phyloP scores from a whole-genome alignment of 2,797 vertebrate genomes.

The Sternotherus odoratus region DNA sequence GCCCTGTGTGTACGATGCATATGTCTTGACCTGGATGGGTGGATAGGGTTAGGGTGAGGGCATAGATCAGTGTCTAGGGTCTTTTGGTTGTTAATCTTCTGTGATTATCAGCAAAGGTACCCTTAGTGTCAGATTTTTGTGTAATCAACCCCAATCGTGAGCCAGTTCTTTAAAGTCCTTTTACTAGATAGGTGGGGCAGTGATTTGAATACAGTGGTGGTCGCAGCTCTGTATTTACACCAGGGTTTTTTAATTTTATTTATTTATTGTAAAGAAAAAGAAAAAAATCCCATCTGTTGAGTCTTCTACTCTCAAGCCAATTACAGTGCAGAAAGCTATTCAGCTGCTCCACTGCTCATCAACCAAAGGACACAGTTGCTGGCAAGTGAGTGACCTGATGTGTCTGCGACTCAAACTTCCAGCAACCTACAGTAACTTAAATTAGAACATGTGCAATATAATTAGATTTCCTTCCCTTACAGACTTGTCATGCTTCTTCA shows the following conservation, averaged over 20 bases:
- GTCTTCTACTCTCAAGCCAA: constrained; percentile 7
- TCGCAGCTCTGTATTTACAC: background rate
- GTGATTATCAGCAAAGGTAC: background rate
- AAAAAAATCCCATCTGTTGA: background rate
- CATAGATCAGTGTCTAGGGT: background rate
- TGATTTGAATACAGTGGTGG: background rate
- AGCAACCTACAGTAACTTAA: constrained; percentile 56
- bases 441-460: constrained; percentile 61
- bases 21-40: background rate
- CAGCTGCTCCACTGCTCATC: background rate
- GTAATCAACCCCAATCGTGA: background rate
- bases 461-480: constrained; percentile 65
- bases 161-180: background rate
- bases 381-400: constrained; percentile 29
- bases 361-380: background rate
- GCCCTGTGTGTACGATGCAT: background rate
- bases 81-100: background rate
- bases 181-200: background rate
- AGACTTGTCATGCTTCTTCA: constrained; percentile 28
- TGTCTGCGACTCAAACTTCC: constrained; percentile 34
- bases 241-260: accelerated
- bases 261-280: background rate
- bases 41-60: background rate
- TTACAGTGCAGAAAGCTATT: constrained; percentile 1
- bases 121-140: background rate